phyloP scores from a whole-genome alignment of 2,797 vertebrate genomes.

The Streptopelia turtur region DNA sequence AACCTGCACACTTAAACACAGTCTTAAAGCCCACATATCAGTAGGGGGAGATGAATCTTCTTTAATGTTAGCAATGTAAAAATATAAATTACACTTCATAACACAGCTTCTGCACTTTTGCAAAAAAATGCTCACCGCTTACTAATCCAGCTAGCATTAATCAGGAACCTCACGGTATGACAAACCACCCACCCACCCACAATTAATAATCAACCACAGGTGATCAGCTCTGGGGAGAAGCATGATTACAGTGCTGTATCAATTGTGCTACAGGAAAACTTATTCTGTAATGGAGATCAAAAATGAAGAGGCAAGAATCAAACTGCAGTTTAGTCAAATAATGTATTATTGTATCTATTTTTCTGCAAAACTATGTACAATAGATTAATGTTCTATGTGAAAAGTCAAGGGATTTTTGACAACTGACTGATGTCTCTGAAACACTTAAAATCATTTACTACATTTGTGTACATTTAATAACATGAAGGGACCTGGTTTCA shows the following conservation, averaged over 20 bases:
- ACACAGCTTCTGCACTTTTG: neutral
- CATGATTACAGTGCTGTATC: neutral
- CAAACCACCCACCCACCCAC: conserved; percentile 6
- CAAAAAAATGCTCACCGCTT: conserved; percentile 21
- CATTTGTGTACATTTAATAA: neutral
- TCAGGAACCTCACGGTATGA: neutral
- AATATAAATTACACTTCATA: neutral
- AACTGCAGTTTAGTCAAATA: conserved; percentile 1
- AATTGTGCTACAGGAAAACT: neutral
- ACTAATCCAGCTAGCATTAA: neutral
- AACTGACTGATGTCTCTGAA: neutral
- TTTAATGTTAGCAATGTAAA: neutral
- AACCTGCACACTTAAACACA: neutral
- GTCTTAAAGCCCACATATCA: neutral
- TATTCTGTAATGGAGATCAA: neutral
- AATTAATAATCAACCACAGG: neutral
- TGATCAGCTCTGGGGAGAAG: neutral
- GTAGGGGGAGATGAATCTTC: neutral
- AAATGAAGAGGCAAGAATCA: conserved; percentile 21
- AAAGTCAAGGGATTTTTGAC: neutral
- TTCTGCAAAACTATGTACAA: neutral
- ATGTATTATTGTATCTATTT: neutral
- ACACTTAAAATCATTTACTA: neutral
- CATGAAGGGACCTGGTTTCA: neutral
- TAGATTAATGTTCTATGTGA: neutral